Percentiles rank a stretch among this genome's conserved stretches.
Evolutionary conservation across 1,140 invertebrate genomes (phyloP).

Genomic region (Xylocopa sonorina): DNA sequence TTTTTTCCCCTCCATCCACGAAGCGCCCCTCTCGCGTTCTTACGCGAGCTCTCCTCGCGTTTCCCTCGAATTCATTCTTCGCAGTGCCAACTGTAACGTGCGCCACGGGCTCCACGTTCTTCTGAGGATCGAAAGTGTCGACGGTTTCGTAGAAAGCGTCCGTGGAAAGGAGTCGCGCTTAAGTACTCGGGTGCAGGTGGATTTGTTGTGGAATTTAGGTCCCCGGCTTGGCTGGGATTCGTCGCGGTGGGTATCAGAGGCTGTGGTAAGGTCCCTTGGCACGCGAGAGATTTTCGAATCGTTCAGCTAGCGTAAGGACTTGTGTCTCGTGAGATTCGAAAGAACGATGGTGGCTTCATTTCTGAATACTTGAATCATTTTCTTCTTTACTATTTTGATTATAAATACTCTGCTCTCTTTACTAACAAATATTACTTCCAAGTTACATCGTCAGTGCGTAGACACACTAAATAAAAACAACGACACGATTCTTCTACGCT

Average conservation of each 20-base stretch:
- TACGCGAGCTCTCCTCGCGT: neutral
- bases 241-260: neutral
- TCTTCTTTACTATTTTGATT: too few relatives aligned
- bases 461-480: too few relatives aligned
- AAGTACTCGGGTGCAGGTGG: neutral
- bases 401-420: too few relatives aligned
- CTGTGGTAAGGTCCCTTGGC: neutral
- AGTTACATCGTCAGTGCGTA: too few relatives aligned
- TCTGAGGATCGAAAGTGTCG: neutral
- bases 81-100: conserved; percentile 30
- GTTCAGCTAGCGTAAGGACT: neutral
- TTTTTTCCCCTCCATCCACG: conserved; percentile 19
- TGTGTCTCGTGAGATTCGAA: neutral
- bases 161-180: neutral
- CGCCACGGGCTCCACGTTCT: neutral
- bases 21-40: conserved; percentile 8
- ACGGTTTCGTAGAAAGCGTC: neutral
- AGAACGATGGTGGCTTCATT: neutral
- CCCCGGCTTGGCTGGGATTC: neutral
- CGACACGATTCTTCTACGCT: too few relatives aligned
- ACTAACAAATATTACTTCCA: too few relatives aligned
- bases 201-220: neutral
- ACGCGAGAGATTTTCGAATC: too few relatives aligned
- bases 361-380: neutral
- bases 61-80: neutral